A percentile compares a stretch with the other conserved stretches of the same genome.
phyloP scores from a whole-genome alignment of 2,888 invertebrate species.

The Noctua pronuba region DNA sequence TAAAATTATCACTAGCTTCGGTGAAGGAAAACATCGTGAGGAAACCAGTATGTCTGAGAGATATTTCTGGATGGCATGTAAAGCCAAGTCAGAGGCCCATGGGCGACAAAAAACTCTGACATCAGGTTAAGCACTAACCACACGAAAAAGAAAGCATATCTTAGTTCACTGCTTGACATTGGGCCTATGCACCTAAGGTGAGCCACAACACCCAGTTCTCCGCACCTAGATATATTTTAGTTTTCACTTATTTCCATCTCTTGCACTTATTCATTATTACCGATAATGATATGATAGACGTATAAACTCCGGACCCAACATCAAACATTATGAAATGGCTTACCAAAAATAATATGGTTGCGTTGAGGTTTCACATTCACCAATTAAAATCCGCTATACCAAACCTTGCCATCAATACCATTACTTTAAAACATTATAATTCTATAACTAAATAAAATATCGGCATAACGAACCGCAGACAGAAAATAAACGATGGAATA shows the following conservation, averaged over 20 bases:
- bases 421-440: conserved; percentile 25
- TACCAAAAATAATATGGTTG: background rate
- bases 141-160: background rate
- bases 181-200: background rate
- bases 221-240: no score
- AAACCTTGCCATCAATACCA: conserved; percentile 27
- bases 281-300: background rate
- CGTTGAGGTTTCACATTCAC: conserved; percentile 14
- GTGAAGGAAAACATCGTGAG: no score
- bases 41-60: no score
- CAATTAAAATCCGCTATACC: conserved; percentile 37
- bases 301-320: background rate
- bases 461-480: conserved; percentile 38
- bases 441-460: conserved; percentile 33
- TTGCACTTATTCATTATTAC: background rate
- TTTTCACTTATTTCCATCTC: background rate
- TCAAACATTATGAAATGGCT: background rate
- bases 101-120: no score
- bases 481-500: conserved; percentile 43
- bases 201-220: background rate
- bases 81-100: no score
- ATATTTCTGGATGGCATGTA: no score
- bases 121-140: no score
- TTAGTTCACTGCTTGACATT: background rate
- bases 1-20: no score